Evolutionary conservation across 2,888 invertebrate species (phyloP), one percentile per base, ranked within the genome.

Genomic region (Drosophila falleni): DNA sequence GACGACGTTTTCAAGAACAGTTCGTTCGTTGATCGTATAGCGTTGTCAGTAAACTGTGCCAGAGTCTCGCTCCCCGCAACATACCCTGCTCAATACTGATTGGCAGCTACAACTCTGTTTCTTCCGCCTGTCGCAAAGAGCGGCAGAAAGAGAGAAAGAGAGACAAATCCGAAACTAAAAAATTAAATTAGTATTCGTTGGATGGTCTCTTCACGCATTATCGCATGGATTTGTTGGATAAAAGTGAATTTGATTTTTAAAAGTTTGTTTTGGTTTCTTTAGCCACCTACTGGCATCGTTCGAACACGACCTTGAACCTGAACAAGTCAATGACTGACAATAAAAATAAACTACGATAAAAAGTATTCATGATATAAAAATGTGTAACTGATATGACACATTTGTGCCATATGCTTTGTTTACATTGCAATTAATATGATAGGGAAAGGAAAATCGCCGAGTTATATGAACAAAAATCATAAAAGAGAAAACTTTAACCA

Each of bases 1-100:
- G 78, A 67, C 68, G 62, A 73, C 80, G 80, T 80, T 83, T 86
- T 89, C 84, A 84, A 89, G 84, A 87, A 83, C 89, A 80, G 60
- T 58, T 71, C 35, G 63, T 64, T 51, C 37, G 53, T 8, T 53
- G 71, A 56, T 71, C 69, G 35, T 19, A 47, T 26, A 50, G 26
- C 58, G 51, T 39, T 47, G 53, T 60, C 72, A 63, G 64, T 78
- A 71, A 37, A 81, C 78, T 87, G 85, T 87, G 86, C 70, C 80
- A 72, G 60, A 55, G 19, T 19, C 19, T 16, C 10, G 2, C 13
- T 15, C 3, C 31, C 13, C 4, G 5, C 19, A 44, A 19, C n/a
- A 10, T 2, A 4, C 37, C 0, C 13, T 13, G 19, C 11, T 16
- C 3, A 13, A 5, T 11, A 50, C 15, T 26, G 44, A 29, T 50